Evolutionary conservation across 1,140 invertebrate species (phyloP), one percentile per base, ranked within the genome.

Genomic region (Aphelinus atriplicis): DNA sequence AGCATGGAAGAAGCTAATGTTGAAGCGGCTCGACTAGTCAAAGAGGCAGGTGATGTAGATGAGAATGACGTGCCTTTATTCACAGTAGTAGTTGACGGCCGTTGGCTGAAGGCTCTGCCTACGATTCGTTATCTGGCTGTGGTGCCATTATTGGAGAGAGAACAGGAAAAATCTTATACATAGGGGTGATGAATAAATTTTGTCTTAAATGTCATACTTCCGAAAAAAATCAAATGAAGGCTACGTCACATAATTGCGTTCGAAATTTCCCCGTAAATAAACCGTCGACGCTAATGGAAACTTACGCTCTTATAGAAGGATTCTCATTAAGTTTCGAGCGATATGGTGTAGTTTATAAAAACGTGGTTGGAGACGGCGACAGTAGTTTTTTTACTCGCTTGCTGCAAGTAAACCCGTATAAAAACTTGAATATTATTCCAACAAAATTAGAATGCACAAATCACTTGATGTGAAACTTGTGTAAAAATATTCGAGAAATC

Each of bases 231-330:
- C 46, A 50, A 9, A 55, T 26, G 1, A 7, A 53, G 5, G 53
- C 71, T 7, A 66, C 45, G 58, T 50, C 67, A 10, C 84, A 84
- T 75, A 71, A 26, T 26, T 26, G 26, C 26, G 26, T 26, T 26
- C 26, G 26, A 26, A 26, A 26, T 26, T 26, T 26, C 26, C 26
- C 26, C 26, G 26, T 26, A 26, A 26, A 26, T 26, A 26, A 26
- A 26, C 26, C 26, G 26, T 26, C 26, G 26, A 26, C 26, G 26
- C 26, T 26, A 26, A 0, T 26, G 0, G 26, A 26, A 26, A 26
- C 57, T 5, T 86, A 81, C 71, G 83, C 84, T 10, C 82, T 90
- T 42, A 70, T 85, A 57, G 80, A 88, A 81, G 82, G 88, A 56
- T 85, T 87, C 79, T 71, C 80, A 64, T 3, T 58, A 58, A 83